Percentiles rank a stretch among this genome's conserved stretches.
phyloP scores from a whole-genome alignment of 2,888 invertebrate genomes.

The Spodoptera picta region DNA sequence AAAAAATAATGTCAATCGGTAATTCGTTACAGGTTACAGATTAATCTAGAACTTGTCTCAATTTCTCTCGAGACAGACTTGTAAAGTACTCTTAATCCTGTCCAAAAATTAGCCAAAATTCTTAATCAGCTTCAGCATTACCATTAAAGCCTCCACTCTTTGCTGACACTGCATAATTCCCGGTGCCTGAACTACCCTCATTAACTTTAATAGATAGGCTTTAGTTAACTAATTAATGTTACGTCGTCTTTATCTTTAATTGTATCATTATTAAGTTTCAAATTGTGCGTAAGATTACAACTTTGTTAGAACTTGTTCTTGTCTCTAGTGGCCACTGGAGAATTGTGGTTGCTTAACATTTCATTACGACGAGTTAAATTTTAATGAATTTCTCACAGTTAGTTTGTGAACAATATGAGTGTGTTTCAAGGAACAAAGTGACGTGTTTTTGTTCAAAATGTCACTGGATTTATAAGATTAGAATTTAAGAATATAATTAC shows the following conservation, averaged over 20 bases:
- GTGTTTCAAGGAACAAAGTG: background rate
- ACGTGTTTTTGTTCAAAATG: conserved; percentile 21
- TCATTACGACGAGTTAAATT: conserved; percentile 41
- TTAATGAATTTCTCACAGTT: conserved; percentile 26
- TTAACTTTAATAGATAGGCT: conserved; percentile 42
- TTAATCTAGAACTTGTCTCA: conserved; percentile 28
- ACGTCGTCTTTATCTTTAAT: conserved; percentile 57
- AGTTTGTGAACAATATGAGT: conserved; percentile 25
- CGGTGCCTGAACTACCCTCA: conserved; percentile 40
- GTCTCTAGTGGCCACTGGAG: conserved; percentile 41
- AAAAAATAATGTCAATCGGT: background rate
- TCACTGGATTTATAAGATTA: background rate
- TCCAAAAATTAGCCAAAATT: conserved; percentile 23
- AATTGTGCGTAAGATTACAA: conserved; percentile 55
- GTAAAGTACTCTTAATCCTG: conserved; percentile 36
- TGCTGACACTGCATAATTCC: conserved; percentile 46
- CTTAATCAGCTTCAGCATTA: conserved; percentile 42
- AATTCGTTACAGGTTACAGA: conserved; percentile 1
- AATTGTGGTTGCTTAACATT: conserved; percentile 39
- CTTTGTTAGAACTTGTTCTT: conserved; percentile 48
- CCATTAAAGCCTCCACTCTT: conserved; percentile 43
- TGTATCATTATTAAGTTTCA: conserved; percentile 58
- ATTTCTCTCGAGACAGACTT: conserved; percentile 22
- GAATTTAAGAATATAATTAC: no score
- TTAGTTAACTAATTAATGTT: conserved; percentile 56